Evolutionary conservation across 2,797 vertebrate genomes (phyloP).

Genomic region (Notamacropus eugenii): DNA sequence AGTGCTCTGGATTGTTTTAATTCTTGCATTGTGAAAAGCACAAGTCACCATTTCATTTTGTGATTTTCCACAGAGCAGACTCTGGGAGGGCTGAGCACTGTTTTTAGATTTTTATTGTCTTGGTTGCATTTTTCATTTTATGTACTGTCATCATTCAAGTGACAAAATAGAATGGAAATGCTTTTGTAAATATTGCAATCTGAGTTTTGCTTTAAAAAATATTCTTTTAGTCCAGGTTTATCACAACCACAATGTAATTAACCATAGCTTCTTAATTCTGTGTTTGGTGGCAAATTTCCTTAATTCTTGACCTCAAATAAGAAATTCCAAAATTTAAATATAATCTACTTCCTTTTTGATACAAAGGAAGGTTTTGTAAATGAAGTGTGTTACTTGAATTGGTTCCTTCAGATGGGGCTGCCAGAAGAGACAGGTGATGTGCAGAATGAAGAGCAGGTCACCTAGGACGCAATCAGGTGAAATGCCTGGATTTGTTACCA

Average conservation of each 20-base stretch:
- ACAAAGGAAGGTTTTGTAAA: neutral
- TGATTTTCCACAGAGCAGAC: neutral
- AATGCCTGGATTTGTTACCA: slow-evolving; percentile 61
- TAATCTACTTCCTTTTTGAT: slow-evolving; percentile 16
- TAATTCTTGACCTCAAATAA: slow-evolving; percentile 36
- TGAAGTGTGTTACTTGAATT: neutral
- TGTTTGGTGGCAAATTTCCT: neutral
- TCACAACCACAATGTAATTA: slow-evolving; percentile 43
- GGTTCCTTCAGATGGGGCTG: slow-evolving; percentile 54
- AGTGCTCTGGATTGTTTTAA: neutral
- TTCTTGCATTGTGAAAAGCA: neutral
- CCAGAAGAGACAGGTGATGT: slow-evolving; percentile 40
- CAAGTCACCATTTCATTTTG: no score
- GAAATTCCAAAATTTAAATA: slow-evolving; percentile 57
- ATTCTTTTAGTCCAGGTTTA: slow-evolving; percentile 5
- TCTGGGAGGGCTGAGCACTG: neutral
- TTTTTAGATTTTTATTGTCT: neutral
- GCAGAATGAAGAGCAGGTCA: slow-evolving; percentile 66
- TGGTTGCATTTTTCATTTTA: neutral
- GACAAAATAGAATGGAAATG: neutral
- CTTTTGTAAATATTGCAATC: neutral
- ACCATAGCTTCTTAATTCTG: neutral
- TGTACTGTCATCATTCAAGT: neutral
- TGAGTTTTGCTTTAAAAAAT: slow-evolving; percentile 15
- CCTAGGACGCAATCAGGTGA: slow-evolving; percentile 80